Evolutionary conservation across 2,888 invertebrate genomes (phyloP).

Genomic region (Bellardia pandia): DNA sequence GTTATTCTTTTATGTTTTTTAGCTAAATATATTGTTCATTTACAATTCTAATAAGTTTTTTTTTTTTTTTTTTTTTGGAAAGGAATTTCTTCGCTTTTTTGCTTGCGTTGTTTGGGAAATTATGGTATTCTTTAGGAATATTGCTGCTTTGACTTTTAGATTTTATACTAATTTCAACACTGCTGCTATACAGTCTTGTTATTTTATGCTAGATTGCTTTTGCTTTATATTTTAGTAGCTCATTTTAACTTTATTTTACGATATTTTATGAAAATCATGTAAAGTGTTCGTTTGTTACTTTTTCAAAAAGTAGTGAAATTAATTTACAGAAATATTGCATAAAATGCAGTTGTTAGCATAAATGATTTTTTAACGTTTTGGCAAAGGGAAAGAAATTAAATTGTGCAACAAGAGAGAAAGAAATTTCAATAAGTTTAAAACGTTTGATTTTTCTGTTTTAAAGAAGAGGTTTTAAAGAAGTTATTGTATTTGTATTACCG

Average conservation of each 20-base stretch:
- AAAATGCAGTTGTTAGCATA: constrained; percentile 51
- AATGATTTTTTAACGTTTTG: background rate
- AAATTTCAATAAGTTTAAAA: no score
- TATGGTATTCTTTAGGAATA: no score
- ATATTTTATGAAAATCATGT: constrained; percentile 37
- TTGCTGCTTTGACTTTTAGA: no score
- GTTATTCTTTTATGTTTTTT: constrained; percentile 36
- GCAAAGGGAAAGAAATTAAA: no score
- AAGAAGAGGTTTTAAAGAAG: no score
- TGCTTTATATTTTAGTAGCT: background rate
- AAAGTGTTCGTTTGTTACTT: constrained; percentile 6
- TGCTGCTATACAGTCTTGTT: background rate
- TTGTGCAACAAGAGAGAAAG: no score
- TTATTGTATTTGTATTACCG: no score
- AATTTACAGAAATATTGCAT: constrained; percentile 54
- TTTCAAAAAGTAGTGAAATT: constrained; percentile 40
- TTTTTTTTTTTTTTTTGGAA: constrained; percentile 2
- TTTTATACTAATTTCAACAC: no score
- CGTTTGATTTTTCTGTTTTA: no score
- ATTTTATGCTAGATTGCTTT: constrained; percentile 42
- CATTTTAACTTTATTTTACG: background rate
- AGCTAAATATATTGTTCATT: constrained; percentile 59
- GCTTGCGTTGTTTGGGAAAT: background rate
- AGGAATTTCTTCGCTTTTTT: background rate
- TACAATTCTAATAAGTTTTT: constrained; percentile 65